Conservation (phyloP, 2,113 vertebrate genomes). For the Burhinus oedicnemus region DNA sequence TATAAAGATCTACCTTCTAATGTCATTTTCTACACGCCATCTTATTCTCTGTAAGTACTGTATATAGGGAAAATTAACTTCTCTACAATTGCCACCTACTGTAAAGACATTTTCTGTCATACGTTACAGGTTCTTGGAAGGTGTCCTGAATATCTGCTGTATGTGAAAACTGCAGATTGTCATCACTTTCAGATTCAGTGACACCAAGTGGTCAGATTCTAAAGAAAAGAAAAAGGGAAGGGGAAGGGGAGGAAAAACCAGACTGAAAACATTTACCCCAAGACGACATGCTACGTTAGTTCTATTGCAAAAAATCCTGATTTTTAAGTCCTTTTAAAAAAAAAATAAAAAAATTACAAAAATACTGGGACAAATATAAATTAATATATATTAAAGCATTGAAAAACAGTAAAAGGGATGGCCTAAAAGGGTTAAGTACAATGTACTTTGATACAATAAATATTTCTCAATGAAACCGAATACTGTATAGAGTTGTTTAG, state of each 20-base stretch:
- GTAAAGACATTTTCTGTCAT: constrained; percentile 83
- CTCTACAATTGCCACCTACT: constrained; percentile 83
- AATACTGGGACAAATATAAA: constrained; percentile 99
- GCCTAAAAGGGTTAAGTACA: constrained; percentile 92
- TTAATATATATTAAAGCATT: constrained; percentile 99
- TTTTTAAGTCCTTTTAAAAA: constrained; percentile 82
- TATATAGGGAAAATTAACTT: constrained; percentile 75
- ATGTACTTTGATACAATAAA: constrained; percentile 99
- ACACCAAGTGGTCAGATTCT: constrained; percentile 80
- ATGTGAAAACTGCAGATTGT: constrained; percentile 85
- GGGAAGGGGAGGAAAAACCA: constrained; percentile 22
- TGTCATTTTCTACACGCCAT: constrained; percentile 81
- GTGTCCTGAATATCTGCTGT: constrained; percentile 81
- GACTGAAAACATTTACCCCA: constrained; percentile 78
- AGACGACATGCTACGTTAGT: constrained; percentile 92
- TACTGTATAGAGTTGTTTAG: constrained; percentile 85
- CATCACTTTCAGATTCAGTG: constrained; percentile 80
- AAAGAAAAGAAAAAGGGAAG: constrained; percentile 52
- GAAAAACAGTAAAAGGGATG: constrained; percentile 88
- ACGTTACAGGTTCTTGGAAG: constrained; percentile 84
- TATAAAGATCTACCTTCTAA: constrained; percentile 87
- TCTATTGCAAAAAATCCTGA: constrained; percentile 83
- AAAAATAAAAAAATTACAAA: constrained; percentile 87
- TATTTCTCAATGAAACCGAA: constrained; percentile 92
- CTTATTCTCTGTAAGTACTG: constrained; percentile 75